Conservation (phyloP, 2,888 invertebrate genomes). For the Ornithoptera alexandrae region DNA sequence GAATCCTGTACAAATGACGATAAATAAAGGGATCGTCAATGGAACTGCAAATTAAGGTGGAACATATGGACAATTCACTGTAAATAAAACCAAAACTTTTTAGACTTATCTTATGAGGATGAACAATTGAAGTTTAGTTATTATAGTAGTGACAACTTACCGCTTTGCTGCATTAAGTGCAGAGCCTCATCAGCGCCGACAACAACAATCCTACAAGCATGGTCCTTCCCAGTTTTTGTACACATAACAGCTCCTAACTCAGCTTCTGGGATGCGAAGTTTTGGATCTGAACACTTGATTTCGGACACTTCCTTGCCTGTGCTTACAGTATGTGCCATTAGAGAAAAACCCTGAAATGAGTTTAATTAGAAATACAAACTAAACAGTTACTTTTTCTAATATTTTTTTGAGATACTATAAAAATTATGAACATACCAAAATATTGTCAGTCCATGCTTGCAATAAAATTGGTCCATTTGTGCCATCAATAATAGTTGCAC, state of each 20-base stretch:
- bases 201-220: slow-evolving; percentile 82
- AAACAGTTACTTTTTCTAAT: not conserved
- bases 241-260: slow-evolving; percentile 76
- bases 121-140: not conserved
- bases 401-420: not conserved
- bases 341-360: slow-evolving; percentile 61
- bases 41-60: no score
- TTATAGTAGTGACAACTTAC: slow-evolving; percentile 42
- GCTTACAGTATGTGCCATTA: slow-evolving; percentile 55
- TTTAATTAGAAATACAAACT: not conserved
- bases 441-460: slow-evolving; percentile 63
- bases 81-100: no score
- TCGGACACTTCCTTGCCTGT: slow-evolving; percentile 63
- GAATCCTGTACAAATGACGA: no score
- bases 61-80: no score
- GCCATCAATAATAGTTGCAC: slow-evolving; percentile 58
- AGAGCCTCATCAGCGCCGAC: slow-evolving; percentile 84
- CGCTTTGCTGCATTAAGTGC: slow-evolving; percentile 82
- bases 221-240: slow-evolving; percentile 71
- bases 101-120: not conserved
- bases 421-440: slow-evolving; percentile 35
- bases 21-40: no score
- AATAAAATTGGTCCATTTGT: slow-evolving; percentile 52
- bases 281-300: slow-evolving; percentile 55
- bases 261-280: slow-evolving; percentile 60